Evolutionary conservation across 92 coral and sea anemone genomes (phyloP), one percentile per base, ranked within the genome.

Genomic region (Porites divaricata): DNA sequence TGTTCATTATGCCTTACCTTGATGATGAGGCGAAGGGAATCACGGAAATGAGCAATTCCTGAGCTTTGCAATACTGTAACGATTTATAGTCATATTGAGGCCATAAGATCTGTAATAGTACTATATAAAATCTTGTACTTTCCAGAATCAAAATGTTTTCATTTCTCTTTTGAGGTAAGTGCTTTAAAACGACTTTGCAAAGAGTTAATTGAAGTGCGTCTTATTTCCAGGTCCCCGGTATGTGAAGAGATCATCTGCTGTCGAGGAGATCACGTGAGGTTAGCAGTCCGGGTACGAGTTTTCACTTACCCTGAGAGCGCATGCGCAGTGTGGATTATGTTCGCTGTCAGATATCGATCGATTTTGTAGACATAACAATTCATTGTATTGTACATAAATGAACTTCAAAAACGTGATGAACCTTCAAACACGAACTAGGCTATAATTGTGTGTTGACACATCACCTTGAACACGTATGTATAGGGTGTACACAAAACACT

Each of bases 311-410:
- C 99, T 4, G 99, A 96, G 87, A 89, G 91, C 84, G 98, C 98
- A 79, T 96, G 99, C 85, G 99, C 99, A 48, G 94, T 94, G 67
- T 96, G 99, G 99, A 96, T 96, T 91, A 96, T 96, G 99, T 96
- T 96, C 62, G 99, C 99, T 57, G 96, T 93, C 84, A 92, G 95
- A 83, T 96, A 96, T 88, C 95, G 98, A 15, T 96, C 97, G 65
- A 89, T 96, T 2, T 86, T 95, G 83, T 96, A 83, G 26, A 51
- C 22, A 83, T 64, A 84, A 57, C 17, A 3, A 21, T 26, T 23
- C 23, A 15, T 24, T 58, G 4, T 49, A 2, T 77, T 49, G 26
- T 23, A 28, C 80, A 19, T 35, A 58, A 62, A 26, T 65, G 10
- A 22, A 67, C 51, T 17, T 24, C 70, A 61, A n/a, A 61, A 1